These are phyloP conservation scores for Sylvia atricapilla DNA, from an alignment of 2,113 vertebrate species.

Conservation along the genomic window DNA sequence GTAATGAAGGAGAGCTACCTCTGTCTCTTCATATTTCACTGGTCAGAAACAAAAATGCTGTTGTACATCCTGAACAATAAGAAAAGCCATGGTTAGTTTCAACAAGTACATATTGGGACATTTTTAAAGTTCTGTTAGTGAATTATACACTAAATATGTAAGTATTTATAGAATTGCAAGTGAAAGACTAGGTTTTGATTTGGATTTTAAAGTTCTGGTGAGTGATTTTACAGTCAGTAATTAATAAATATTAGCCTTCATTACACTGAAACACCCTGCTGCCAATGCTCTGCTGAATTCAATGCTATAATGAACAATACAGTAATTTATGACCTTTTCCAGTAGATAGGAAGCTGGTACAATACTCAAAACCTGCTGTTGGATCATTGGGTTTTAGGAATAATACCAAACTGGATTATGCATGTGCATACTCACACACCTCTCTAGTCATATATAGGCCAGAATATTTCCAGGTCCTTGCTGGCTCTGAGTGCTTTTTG, in stretches of 20 bases:
- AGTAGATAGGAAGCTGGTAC: neutral
- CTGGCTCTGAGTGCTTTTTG: neutral
- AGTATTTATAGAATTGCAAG: neutral
- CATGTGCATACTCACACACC: neutral
- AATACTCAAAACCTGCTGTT: neutral
- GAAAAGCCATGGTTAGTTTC: neutral
- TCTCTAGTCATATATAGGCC: neutral
- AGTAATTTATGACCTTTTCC: neutral
- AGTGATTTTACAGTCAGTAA: neutral
- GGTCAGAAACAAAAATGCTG: neutral
- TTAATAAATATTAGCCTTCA: neutral
- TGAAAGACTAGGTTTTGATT: neutral
- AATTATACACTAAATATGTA: neutral
- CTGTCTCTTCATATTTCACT: neutral
- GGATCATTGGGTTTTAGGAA: neutral
- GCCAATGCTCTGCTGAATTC: neutral
- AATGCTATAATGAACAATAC: neutral
- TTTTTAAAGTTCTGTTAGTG: neutral
- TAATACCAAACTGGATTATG: neutral
- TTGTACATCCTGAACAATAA: neutral
- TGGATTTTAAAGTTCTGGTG: neutral
- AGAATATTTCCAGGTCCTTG: neutral
- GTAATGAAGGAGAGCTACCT: constrained; percentile 8
- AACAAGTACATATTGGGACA: neutral
- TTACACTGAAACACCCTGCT: neutral